Evolutionary conservation across 2,888 invertebrate genomes (phyloP).

Genomic region (Magallana nippona): DNA sequence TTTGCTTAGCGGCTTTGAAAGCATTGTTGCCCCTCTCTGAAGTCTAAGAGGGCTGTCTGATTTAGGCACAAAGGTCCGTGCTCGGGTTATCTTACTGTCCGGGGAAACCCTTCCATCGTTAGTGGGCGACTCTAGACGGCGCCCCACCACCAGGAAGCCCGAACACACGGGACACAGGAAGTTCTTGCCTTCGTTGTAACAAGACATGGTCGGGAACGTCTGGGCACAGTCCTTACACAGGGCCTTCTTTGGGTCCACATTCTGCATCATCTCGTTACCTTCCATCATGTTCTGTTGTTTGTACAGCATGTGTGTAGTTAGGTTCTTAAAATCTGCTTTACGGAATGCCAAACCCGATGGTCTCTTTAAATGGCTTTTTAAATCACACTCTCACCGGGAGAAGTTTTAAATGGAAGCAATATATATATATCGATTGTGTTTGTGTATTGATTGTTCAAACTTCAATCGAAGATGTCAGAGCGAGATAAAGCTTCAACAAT

Average conservation of each 20-base stretch:
- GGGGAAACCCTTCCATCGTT: not conserved
- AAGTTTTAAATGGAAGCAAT: not conserved
- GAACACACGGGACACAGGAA: conserved; percentile 35
- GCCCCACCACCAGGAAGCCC: not conserved
- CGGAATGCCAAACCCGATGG: conserved; percentile 18
- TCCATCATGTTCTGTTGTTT: conserved; percentile 14
- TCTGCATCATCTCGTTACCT: not conserved
- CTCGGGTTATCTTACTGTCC: not conserved
- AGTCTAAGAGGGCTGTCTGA: not conserved
- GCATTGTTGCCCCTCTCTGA: not conserved
- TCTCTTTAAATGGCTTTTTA: conserved; percentile 1
- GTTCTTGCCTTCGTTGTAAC: conserved; percentile 35
- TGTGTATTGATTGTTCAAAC: too few relatives aligned
- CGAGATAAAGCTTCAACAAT: too few relatives aligned
- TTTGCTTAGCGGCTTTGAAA: not conserved
- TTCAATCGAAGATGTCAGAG: too few relatives aligned
- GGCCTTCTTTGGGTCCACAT: conserved; percentile 1
- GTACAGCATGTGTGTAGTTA: conserved; percentile 13
- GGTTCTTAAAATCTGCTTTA: conserved; percentile 10
- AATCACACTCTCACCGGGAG: not conserved
- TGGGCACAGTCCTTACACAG: conserved; percentile 8
- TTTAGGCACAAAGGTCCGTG: conserved; percentile 4
- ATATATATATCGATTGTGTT: not conserved
- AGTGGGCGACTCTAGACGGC: not conserved
- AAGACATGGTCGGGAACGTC: conserved; percentile 33